Evolutionary conservation across 2,888 invertebrate genomes (phyloP), one percentile per base, ranked within the genome.

Genomic region (Heliconius ethilla): DNA sequence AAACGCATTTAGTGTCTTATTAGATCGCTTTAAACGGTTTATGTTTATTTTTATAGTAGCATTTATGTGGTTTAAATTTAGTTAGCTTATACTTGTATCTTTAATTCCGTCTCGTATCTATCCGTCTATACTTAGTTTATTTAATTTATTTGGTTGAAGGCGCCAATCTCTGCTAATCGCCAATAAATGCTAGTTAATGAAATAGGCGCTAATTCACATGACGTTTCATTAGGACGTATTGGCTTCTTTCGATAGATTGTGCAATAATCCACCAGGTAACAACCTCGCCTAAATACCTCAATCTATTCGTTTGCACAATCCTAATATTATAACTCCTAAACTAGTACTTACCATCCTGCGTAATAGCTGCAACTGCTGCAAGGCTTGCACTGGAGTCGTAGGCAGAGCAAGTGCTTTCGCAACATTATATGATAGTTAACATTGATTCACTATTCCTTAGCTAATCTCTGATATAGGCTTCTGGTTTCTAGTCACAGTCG

Each of bases 291-390:
- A 55, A 70, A 55, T 70, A 22, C 70, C 55, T 55, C 70, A 18
- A 25, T 13, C 25, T 63, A 25, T 63, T 63, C 13, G 13, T 67
- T 74, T 74, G 74, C 74, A 22, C 45, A 74, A 74, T 74, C 33
- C 18, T 15, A n/a, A 27, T 55, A 55, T 63, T 70, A 55, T 63
- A 63, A 27, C 63, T 63, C 63, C 27, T 40, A 10, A 33, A 69
- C 76, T 62, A 59, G 70, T 66, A 66, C 25, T 77, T 55, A 66
- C 59, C 77, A 73, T 77, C 66, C n/a, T 73, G 73, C 66, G 65
- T 70, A 69, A 62, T 55, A 37, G 45, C 40, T 25, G n/a, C 65
- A 13, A 27, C 37, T 25, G 45, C 40, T 25, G n/a, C 65, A 9
- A 27, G 29, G 40, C 3, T 25, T 33, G 33, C 62, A 18, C 11